Evolutionary conservation across 2,113 vertebrate genomes (phyloP).

Genomic region (Chinchilla lanigera): DNA sequence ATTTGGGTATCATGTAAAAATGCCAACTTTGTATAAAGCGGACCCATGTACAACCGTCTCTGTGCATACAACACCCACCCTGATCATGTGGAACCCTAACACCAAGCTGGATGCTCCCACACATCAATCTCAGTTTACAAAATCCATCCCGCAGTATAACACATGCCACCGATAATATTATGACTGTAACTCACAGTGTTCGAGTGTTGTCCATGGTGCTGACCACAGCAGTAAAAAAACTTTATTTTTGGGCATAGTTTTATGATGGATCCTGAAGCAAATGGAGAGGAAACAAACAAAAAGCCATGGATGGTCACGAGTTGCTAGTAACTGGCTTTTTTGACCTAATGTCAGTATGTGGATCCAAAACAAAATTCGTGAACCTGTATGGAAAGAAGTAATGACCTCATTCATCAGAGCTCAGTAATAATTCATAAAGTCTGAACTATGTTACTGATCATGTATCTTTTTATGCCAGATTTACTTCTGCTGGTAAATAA

Average conservation of each 20-base stretch:
- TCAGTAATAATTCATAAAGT: slow-evolving; percentile 79
- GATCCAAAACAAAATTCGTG: neutral
- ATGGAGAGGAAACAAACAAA: neutral
- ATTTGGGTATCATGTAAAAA: neutral
- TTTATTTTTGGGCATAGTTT: slow-evolving; percentile 30
- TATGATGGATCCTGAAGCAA: neutral
- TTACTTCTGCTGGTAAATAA: slow-evolving; percentile 85
- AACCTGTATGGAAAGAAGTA: slow-evolving; percentile 70
- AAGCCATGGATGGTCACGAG: slow-evolving; percentile 10
- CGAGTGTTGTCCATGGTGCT: neutral
- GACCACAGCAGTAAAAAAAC: slow-evolving; percentile 54
- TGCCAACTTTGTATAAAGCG: neutral
- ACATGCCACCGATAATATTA: slow-evolving; percentile 71
- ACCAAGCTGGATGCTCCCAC: neutral
- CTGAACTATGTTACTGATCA: slow-evolving; percentile 78
- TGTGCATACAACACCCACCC: slow-evolving; percentile 10
- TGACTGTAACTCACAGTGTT: slow-evolving; percentile 43
- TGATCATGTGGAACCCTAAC: neutral
- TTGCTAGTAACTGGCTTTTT: neutral
- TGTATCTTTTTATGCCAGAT: slow-evolving; percentile 76
- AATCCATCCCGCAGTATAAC: slow-evolving; percentile 77
- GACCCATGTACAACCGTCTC: slow-evolving; percentile 49
- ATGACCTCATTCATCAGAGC: slow-evolving; percentile 66
- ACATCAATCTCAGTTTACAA: slow-evolving; percentile 74
- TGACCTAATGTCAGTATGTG: neutral